phyloP scores from a whole-genome alignment of 2,797 vertebrate genomes.

The Falco naumanni region DNA sequence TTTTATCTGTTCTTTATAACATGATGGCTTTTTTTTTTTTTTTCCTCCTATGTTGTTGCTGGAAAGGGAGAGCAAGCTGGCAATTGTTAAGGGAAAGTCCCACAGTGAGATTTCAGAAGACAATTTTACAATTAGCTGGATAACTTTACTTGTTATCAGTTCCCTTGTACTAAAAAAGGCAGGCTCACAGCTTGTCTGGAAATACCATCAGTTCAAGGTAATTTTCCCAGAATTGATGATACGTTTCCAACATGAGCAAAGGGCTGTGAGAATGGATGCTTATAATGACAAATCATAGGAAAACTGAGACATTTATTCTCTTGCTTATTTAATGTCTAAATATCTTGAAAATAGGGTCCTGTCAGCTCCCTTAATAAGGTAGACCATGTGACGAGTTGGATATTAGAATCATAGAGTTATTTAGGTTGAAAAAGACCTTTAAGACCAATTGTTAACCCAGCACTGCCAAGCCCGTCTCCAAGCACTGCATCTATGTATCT shows the following conservation, averaged over 20 bases:
- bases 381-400: neutral
- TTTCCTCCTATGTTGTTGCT: neutral
- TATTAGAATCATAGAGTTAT: neutral
- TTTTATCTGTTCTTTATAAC: conserved; percentile 24
- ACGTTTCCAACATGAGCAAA: neutral
- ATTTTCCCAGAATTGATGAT: rapidly evolving
- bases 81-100: neutral
- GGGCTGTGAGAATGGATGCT: neutral
- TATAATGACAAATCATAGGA: neutral
- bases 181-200: neutral
- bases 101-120: neutral
- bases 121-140: neutral
- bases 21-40: neutral
- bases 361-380: neutral
- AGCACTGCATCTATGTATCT: no score
- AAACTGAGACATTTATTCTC: neutral
- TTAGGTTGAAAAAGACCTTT: no score
- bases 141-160: neutral
- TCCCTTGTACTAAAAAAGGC: neutral
- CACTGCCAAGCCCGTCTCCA: no score
- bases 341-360: neutral
- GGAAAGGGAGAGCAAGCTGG: conserved; percentile 24
- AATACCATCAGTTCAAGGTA: neutral
- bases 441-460: no score
- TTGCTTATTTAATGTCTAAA: neutral